Conservation (phyloP, 2,888 invertebrate genomes). For the Dynastes tityus region DNA sequence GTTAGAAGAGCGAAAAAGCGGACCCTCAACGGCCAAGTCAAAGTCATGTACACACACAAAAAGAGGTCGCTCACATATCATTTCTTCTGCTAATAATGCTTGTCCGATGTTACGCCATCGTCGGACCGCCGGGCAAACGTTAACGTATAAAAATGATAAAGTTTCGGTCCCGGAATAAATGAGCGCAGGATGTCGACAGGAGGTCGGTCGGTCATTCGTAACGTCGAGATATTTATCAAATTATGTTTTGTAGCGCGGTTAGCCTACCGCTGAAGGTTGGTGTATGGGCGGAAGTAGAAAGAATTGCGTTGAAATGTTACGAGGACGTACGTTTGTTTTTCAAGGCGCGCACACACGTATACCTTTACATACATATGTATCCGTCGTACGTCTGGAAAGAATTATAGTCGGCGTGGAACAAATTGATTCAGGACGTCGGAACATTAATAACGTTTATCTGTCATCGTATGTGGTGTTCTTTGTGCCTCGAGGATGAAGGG, state of each 20-base stretch:
- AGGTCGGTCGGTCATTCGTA: conserved; percentile 8
- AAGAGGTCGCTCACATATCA: no score
- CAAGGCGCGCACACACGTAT: neutral
- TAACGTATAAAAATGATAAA: conserved; percentile 22
- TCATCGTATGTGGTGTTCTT: neutral
- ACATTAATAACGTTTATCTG: conserved; percentile 11
- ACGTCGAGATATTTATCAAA: conserved; percentile 16
- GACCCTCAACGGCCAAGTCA: no score
- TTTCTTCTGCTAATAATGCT: conserved; percentile 3
- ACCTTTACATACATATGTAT: no score
- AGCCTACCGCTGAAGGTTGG: neutral
- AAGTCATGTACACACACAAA: no score
- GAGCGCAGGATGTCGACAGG: conserved; percentile 9
- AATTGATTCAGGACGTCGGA: conserved; percentile 2
- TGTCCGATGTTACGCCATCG: neutral
- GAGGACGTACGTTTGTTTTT: neutral
- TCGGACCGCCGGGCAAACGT: neutral
- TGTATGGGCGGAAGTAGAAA: neutral
- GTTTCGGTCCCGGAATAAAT: conserved; percentile 11
- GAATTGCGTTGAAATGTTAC: no score
- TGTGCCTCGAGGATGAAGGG: no score
- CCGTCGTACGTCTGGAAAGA: neutral
- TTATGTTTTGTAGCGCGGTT: conserved; percentile 4
- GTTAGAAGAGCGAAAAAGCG: no score
- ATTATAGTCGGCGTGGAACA: conserved; percentile 12